These are phyloP conservation scores for Semnornis frantzii DNA, from an alignment of 2,113 vertebrate species.

Conservation along the genomic window DNA sequence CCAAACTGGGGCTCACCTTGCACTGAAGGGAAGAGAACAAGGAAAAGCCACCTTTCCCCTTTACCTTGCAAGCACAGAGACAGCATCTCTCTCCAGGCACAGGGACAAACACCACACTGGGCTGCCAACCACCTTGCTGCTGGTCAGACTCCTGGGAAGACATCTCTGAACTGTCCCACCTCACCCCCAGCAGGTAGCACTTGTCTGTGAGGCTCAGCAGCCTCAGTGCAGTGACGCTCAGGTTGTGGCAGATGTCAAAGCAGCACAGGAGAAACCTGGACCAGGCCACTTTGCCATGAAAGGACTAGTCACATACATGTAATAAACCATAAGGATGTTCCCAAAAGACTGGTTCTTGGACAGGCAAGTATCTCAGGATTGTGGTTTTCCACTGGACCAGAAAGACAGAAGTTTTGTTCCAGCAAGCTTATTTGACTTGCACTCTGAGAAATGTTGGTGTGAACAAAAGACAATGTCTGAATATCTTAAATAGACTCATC, in stretches of 20 bases:
- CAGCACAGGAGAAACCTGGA: neutral
- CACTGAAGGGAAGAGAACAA: neutral
- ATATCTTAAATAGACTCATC: neutral
- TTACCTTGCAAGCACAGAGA: neutral
- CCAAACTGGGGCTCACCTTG: slow-evolving; percentile 31
- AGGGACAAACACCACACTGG: neutral
- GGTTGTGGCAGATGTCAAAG: neutral
- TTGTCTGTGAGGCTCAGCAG: neutral
- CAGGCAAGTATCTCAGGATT: neutral
- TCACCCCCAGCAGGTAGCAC: neutral
- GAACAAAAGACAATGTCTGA: neutral
- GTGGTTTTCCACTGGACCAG: neutral
- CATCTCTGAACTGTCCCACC: fast-evolving
- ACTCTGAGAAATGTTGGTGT: neutral
- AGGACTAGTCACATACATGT: neutral
- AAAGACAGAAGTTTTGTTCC: neutral
- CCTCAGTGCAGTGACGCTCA: fast-evolving
- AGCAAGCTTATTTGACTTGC: neutral
- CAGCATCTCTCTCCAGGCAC: neutral
- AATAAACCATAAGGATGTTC: neutral
- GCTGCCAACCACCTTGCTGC: neutral
- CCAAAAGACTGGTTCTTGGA: neutral
- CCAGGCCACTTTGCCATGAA: neutral
- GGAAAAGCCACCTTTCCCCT: neutral
- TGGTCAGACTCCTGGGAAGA: neutral